Conservation (phyloP, 2,113 vertebrate genomes). For the Pangasianodon gigas region DNA sequence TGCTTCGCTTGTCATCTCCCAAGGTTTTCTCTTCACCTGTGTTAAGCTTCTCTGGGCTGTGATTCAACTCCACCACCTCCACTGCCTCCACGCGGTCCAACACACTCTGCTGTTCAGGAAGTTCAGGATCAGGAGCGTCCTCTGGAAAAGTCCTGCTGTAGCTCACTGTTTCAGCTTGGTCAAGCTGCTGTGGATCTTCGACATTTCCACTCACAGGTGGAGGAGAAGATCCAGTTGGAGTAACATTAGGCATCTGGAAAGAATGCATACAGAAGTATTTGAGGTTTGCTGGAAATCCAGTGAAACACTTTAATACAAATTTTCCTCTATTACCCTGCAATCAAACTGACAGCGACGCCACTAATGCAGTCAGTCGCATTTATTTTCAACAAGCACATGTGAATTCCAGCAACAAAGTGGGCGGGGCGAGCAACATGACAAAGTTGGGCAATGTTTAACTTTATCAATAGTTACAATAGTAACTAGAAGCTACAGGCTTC, state of each 20-base stretch:
- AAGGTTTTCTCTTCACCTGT: neutral
- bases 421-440: too few relatives aligned
- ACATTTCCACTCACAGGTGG: conserved; percentile 45
- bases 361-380: neutral
- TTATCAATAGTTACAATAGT: neutral
- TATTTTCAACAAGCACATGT: neutral
- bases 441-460: too few relatives aligned
- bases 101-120: neutral
- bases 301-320: neutral
- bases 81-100: neutral
- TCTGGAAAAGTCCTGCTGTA: neutral
- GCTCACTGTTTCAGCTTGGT: neutral
- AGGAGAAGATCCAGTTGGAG: conserved; percentile 38
- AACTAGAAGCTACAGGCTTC: neutral
- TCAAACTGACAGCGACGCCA: neutral
- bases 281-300: too few relatives aligned
- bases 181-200: neutral
- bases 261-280: neutral
- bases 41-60: neutral
- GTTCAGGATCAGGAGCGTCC: neutral
- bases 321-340: too few relatives aligned
- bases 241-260: conserved; percentile 54
- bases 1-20: neutral
- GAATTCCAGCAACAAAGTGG: too few relatives aligned
- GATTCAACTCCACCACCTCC: neutral